A percentile compares a stretch with the other conserved stretches of the same genome.
These are phyloP conservation scores for Drosophila littoralis DNA, from an alignment of 1,140 invertebrate genomes.

Conservation along the genomic window DNA sequence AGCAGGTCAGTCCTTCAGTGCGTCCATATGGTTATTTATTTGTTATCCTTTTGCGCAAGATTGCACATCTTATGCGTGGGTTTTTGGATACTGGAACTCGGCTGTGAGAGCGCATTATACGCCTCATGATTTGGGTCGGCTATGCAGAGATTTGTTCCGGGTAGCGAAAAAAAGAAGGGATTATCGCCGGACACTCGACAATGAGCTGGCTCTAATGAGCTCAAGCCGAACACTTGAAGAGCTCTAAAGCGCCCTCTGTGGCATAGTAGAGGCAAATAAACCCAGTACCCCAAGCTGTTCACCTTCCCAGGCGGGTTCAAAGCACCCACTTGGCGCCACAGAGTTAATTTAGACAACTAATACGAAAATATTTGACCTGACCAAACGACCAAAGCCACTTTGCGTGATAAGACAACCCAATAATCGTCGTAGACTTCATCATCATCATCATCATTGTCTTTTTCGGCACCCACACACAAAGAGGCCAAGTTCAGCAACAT, in stretches of 20 bases:
- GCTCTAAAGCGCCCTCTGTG: not conserved
- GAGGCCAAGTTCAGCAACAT: conserved; percentile 71
- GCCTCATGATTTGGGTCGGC: conserved; percentile 62
- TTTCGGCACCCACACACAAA: conserved; percentile 43
- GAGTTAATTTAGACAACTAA: conserved; percentile 31
- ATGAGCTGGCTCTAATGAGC: conserved; percentile 41
- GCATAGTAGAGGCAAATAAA: not conserved
- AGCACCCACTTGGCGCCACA: conserved; percentile 60
- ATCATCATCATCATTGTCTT: not conserved
- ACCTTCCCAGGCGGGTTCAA: conserved; percentile 36
- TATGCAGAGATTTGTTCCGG: conserved; percentile 39
- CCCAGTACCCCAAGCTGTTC: conserved; percentile 17
- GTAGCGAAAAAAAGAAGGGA: conserved; percentile 16
- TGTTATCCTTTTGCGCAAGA: conserved; percentile 79
- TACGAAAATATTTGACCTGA: conserved; percentile 54
- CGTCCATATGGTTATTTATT: conserved; percentile 62
- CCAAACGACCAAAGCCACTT: conserved; percentile 56
- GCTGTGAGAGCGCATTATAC: conserved; percentile 31
- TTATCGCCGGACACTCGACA: conserved; percentile 23
- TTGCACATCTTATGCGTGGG: conserved; percentile 72
- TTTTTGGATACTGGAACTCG: conserved; percentile 4
- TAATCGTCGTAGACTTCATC: not conserved
- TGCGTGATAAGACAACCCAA: conserved; percentile 35
- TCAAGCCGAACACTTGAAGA: conserved; percentile 28
- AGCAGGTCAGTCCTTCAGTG: conserved; percentile 47